Percentiles rank a stretch among this genome's conserved stretches.
phyloP scores from a whole-genome alignment of 2,888 invertebrate genomes.

The Drosophila pseudotakahashii region DNA sequence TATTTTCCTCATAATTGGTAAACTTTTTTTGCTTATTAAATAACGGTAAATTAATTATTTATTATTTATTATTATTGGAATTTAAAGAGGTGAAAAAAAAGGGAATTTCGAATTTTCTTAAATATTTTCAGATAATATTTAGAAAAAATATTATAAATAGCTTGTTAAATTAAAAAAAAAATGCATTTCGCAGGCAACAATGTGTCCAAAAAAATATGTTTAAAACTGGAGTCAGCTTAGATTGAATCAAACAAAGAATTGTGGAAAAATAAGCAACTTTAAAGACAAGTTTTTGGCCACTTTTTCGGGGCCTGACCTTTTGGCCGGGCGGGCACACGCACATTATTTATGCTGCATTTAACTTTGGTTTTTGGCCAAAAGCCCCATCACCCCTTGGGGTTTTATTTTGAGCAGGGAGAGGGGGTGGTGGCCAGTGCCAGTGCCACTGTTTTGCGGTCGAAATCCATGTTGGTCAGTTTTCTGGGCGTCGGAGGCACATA shows the following conservation, averaged over 20 bases:
- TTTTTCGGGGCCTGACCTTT: constrained; percentile 27
- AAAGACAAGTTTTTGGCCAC: constrained; percentile 3
- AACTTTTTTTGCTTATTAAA: no score
- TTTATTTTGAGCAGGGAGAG: background rate
- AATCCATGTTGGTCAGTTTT: constrained; percentile 55
- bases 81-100: no score
- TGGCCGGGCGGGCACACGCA: constrained; percentile 55
- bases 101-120: no score
- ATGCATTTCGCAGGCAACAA: no score
- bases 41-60: no score
- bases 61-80: no score
- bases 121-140: no score
- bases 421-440: constrained; percentile 45
- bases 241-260: background rate
- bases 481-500: constrained; percentile 36
- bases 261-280: background rate
- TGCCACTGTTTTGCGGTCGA: constrained; percentile 74
- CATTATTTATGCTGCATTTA: constrained; percentile 80
- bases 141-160: no score
- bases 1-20: no score
- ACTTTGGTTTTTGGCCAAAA: constrained; percentile 70
- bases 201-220: background rate
- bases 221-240: background rate
- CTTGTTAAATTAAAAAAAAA: no score
- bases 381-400: background rate